Evolutionary conservation across 2,888 invertebrate genomes (phyloP).

Genomic region (Anodontia alba): DNA sequence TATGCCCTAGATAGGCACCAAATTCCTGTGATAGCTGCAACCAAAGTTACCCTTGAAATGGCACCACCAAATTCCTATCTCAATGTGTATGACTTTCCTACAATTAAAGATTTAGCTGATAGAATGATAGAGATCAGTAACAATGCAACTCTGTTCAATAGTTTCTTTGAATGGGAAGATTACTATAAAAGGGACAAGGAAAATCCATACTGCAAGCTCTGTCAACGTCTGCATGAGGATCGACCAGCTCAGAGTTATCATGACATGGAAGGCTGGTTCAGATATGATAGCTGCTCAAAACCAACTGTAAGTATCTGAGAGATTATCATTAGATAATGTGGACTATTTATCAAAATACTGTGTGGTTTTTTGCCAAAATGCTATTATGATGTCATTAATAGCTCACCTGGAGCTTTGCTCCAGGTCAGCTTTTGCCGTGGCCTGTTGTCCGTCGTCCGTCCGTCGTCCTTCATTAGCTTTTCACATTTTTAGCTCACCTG

Average conservation of each 20-base stretch:
- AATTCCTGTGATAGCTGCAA: conserved; percentile 71
- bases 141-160: conserved; percentile 66
- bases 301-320: conserved; percentile 49
- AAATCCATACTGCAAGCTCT: conserved; percentile 66
- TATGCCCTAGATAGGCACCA: conserved; percentile 58
- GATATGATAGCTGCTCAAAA: conserved; percentile 57
- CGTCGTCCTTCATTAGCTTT: too few species aligned
- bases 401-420: too few species aligned
- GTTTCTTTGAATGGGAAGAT: conserved; percentile 69
- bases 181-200: conserved; percentile 56
- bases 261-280: conserved; percentile 63
- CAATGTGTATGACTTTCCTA: conserved; percentile 64
- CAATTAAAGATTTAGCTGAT: conserved; percentile 56
- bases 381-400: too few species aligned
- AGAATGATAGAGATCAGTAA: conserved; percentile 60
- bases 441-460: too few species aligned
- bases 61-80: conserved; percentile 56
- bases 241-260: conserved; percentile 57
- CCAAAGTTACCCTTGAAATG: conserved; percentile 43
- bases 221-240: conserved; percentile 66
- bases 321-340: too few species aligned
- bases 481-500: too few species aligned
- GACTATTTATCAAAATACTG: too few species aligned
- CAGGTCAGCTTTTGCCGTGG: too few species aligned
- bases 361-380: too few species aligned